Evolutionary conservation across 2,888 invertebrate genomes (phyloP).

Genomic region (Tolmerus cingulatus): DNA sequence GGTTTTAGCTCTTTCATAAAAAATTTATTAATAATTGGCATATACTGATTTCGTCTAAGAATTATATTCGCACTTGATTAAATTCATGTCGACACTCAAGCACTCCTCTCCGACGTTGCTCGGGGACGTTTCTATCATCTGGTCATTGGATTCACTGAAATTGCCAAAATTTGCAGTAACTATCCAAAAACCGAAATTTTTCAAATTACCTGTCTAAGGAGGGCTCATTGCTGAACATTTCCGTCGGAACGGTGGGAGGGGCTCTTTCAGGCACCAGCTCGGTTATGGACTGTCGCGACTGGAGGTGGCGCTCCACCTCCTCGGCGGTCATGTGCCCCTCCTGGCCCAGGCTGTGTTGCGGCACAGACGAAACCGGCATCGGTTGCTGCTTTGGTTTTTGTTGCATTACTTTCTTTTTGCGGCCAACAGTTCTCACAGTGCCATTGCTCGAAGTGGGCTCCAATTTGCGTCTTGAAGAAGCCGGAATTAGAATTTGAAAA

Average conservation of each 20-base stretch:
- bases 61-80: constrained; percentile 35
- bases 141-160: constrained; percentile 81
- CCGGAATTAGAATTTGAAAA: not conserved
- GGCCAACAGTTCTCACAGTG: constrained; percentile 50
- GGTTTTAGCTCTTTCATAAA: not conserved
- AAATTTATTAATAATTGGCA: not conserved
- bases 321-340: constrained; percentile 91
- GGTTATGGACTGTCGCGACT: constrained; percentile 78
- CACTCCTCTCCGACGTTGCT: constrained; percentile 83
- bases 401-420: constrained; percentile 54
- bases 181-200: not conserved
- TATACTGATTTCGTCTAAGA: not conserved
- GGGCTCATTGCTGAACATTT: constrained; percentile 95
- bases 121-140: constrained; percentile 80
- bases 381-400: constrained; percentile 43
- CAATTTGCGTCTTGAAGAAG: constrained; percentile 52
- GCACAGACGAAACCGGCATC: not conserved
- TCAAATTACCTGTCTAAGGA: constrained; percentile 79
- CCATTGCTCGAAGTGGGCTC: constrained; percentile 49
- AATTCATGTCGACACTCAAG: constrained; percentile 70
- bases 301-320: constrained; percentile 88
- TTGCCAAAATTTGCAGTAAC: not conserved
- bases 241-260: constrained; percentile 88
- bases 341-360: constrained; percentile 37
- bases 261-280: constrained; percentile 85